phyloP scores from a whole-genome alignment of 2,113 vertebrate species.

The Coturnix japonica region DNA sequence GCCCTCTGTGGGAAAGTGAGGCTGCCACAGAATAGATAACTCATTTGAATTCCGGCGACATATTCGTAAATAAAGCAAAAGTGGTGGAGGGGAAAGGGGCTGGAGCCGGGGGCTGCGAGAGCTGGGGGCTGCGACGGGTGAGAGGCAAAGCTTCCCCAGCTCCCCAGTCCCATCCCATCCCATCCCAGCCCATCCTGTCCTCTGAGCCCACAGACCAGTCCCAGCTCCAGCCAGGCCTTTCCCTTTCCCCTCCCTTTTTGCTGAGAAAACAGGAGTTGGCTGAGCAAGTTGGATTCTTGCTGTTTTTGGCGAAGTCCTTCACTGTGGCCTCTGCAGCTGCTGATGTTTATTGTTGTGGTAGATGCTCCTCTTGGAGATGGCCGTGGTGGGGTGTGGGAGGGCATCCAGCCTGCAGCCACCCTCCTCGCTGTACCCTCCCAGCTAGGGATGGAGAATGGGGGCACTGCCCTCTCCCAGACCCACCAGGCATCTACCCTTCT shows the following conservation, averaged over 20 bases:
- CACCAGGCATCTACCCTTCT: background rate
- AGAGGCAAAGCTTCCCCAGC: background rate
- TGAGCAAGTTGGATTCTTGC: constrained; percentile 41
- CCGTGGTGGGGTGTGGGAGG: background rate
- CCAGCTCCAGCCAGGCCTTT: background rate
- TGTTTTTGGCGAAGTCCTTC: constrained; percentile 25
- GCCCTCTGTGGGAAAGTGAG: constrained; percentile 86
- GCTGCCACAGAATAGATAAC: constrained; percentile 84
- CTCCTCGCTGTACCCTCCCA: background rate
- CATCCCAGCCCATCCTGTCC: background rate
- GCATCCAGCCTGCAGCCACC: background rate
- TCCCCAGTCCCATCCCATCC: background rate
- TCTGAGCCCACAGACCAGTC: rapidly evolving
- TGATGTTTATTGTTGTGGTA: constrained; percentile 67
- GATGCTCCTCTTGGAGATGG: constrained; percentile 48
- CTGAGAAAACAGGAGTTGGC: constrained; percentile 57
- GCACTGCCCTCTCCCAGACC: rapidly evolving
- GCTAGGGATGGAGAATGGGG: background rate
- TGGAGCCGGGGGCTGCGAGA: background rate
- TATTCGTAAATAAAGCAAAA: constrained; percentile 85
- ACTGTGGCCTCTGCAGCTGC: constrained; percentile 59
- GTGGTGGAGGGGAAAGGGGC: constrained; percentile 66
- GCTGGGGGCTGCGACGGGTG: background rate
- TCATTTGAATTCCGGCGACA: constrained; percentile 85
- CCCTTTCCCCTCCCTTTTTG: background rate